Conservation (phyloP, 2,888 invertebrate genomes). For the Iselma pallidipennis region DNA sequence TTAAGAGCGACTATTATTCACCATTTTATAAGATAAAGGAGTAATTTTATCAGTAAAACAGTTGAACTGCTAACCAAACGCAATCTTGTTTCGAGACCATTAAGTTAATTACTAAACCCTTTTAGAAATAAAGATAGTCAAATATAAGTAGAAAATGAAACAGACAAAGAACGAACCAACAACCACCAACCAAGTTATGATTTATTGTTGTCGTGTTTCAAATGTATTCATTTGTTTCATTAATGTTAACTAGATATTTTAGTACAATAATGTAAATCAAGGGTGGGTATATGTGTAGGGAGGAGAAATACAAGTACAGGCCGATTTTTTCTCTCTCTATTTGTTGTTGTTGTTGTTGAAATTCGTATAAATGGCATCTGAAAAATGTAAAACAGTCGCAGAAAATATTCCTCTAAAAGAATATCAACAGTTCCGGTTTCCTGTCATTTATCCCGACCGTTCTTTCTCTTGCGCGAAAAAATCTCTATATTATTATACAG, state of each 20-base stretch:
- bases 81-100: slow-evolving; percentile 59
- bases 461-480: slow-evolving; percentile 47
- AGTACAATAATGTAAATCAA: neutral
- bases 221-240: slow-evolving; percentile 39
- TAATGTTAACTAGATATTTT: slow-evolving; percentile 40
- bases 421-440: slow-evolving; percentile 53
- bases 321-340: neutral
- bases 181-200: slow-evolving; percentile 21
- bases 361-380: slow-evolving; percentile 33
- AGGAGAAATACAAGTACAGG: neutral
- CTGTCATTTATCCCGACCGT: slow-evolving; percentile 49
- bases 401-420: slow-evolving; percentile 54
- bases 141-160: slow-evolving; percentile 8
- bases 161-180: slow-evolving; percentile 5
- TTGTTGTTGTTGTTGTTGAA: neutral
- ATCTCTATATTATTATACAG: slow-evolving; percentile 44
- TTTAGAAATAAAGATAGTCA: slow-evolving; percentile 40
- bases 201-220: slow-evolving; percentile 34
- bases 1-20: slow-evolving; percentile 38
- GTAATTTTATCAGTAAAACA: slow-evolving; percentile 55
- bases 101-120: slow-evolving; percentile 57
- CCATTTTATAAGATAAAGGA: slow-evolving; percentile 52
- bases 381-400: slow-evolving; percentile 48
- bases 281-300: too few species aligned
- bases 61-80: slow-evolving; percentile 56